Percentiles rank a stretch among this genome's conserved stretches.
Evolutionary conservation across 2,797 vertebrate species (phyloP).

Genomic region (Cryptoblepharus egeriae): DNA sequence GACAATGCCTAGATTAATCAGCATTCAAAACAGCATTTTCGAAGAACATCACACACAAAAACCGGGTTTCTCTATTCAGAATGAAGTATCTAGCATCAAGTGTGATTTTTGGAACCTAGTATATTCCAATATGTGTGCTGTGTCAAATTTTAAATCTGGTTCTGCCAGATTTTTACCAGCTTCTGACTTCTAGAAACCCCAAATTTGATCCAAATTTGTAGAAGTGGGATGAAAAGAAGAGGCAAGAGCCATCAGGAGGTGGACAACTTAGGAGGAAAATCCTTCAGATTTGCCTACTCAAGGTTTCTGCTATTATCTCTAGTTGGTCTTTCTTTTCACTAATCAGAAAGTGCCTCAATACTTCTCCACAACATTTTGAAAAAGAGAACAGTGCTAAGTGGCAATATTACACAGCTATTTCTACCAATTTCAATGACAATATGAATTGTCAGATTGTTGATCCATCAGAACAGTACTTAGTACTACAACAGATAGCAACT

Average conservation of each 20-base stretch:
- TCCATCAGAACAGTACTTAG: too few species aligned
- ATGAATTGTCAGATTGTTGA: not conserved
- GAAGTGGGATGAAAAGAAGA: not conserved
- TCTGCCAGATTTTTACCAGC: not conserved
- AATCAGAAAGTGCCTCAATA: not conserved
- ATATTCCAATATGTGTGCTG: not conserved
- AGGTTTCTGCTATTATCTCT: not conserved
- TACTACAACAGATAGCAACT: too few species aligned
- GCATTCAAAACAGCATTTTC: not conserved
- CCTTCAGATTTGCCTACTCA: too few species aligned
- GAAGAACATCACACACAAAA: not conserved
- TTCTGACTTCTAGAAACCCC: rapidly evolving
- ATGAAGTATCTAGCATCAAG: not conserved
- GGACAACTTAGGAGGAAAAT: not conserved
- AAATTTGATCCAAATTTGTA: not conserved
- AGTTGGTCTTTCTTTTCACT: not conserved
- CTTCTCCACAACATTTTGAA: not conserved
- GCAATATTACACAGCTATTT: not conserved
- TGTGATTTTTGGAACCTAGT: constrained; percentile 25
- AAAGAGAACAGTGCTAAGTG: not conserved
- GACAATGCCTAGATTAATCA: constrained; percentile 12
- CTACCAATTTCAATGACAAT: not conserved
- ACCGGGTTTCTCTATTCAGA: not conserved
- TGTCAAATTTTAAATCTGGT: not conserved
- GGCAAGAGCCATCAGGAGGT: not conserved